phyloP scores from a whole-genome alignment of 2,888 invertebrate genomes.

The Carpatolechia fugitivella region DNA sequence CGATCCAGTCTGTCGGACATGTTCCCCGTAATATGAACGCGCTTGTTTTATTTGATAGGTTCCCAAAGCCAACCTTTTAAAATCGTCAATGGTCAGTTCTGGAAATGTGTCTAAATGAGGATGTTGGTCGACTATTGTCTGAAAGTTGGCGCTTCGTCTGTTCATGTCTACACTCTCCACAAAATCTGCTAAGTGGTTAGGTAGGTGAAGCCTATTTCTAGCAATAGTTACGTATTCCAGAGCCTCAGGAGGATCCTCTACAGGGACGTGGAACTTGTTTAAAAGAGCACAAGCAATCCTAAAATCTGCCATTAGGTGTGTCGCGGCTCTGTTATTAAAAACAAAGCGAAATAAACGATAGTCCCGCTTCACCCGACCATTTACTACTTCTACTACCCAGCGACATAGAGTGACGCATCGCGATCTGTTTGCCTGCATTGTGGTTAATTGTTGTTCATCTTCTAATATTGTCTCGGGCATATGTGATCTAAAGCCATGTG shows the following conservation, averaged over 20 bases:
- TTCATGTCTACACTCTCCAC: neutral
- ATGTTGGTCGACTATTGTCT: neutral
- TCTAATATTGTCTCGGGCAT: too few species aligned
- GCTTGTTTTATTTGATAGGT: constrained; percentile 1
- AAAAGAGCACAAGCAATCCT: neutral
- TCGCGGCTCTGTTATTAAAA: neutral
- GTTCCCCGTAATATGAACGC: neutral
- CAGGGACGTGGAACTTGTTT: neutral
- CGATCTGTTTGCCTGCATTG: too few species aligned
- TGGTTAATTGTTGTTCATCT: too few species aligned
- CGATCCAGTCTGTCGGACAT: neutral
- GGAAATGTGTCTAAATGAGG: neutral
- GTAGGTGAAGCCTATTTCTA: neutral
- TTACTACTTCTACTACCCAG: constrained; percentile 14
- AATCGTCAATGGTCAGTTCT: neutral
- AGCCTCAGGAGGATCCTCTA: neutral
- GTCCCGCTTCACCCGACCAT: neutral
- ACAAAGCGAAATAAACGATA: neutral
- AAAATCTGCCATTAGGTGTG: neutral
- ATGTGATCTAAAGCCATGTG: too few species aligned
- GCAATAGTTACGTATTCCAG: neutral
- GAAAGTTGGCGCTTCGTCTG: neutral
- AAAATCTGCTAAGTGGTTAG: neutral
- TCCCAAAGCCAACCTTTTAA: neutral
- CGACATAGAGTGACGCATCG: too few species aligned